Evolutionary conservation across 2,113 vertebrate species (phyloP).

Genomic region (Seriola dumerili): DNA sequence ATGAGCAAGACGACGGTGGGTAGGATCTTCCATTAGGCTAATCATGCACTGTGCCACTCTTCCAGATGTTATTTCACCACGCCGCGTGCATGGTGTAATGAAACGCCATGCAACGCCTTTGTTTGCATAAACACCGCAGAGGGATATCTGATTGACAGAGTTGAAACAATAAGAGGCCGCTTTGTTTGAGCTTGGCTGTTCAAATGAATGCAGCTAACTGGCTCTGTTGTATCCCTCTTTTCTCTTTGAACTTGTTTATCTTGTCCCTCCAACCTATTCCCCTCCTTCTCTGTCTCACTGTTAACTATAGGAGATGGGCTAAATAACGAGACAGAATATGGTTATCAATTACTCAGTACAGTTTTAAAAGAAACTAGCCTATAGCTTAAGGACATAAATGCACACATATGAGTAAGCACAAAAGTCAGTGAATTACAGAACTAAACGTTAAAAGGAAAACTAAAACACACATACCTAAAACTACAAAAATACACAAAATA

Average conservation of each 20-base stretch:
- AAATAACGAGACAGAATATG: not conserved
- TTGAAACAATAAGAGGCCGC: constrained; percentile 55
- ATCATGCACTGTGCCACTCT: constrained; percentile 58
- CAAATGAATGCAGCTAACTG: constrained; percentile 35
- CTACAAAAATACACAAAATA: no score
- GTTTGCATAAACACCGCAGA: constrained; percentile 62
- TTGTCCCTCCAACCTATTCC: not conserved
- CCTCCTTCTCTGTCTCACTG: not conserved
- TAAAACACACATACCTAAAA: no score
- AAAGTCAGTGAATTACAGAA: no score
- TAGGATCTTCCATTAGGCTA: constrained; percentile 58
- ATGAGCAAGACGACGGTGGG: constrained; percentile 54
- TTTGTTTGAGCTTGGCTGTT: constrained; percentile 39
- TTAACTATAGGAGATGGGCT: not conserved
- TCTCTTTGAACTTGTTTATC: constrained; percentile 27
- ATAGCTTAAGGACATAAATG: no score
- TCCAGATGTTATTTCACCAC: constrained; percentile 61
- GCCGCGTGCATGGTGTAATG: no score
- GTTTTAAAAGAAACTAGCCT: no score
- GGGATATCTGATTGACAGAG: constrained; percentile 65
- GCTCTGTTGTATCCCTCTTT: constrained; percentile 10
- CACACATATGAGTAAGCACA: no score
- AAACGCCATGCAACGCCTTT: constrained; percentile 11
- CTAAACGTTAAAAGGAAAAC: no score
- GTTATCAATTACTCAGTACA: not conserved